Conservation (phyloP, 2,797 vertebrate species). For the Poecilia picta region DNA sequence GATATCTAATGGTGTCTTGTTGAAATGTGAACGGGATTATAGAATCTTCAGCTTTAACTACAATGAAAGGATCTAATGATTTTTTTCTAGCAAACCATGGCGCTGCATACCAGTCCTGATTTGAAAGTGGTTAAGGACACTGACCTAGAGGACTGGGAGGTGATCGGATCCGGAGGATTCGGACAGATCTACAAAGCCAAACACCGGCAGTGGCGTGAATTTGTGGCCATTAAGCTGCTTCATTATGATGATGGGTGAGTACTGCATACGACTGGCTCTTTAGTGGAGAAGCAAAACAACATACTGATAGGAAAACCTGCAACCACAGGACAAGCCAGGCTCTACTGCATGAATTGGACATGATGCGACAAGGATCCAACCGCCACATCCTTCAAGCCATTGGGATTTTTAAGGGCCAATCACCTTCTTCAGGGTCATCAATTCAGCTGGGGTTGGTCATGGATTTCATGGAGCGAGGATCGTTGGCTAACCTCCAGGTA, state of each 20-base stretch:
- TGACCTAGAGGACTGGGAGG: conserved; percentile 54
- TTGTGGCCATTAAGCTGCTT: conserved; percentile 79
- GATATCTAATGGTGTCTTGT: neutral
- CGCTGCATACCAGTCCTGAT: neutral
- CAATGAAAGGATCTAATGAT: neutral
- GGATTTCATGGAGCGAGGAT: conserved; percentile 82
- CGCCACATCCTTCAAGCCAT: conserved; percentile 72
- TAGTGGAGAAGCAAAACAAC: neutral
- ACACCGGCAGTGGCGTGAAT: conserved; percentile 54
- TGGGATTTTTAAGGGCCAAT: conserved; percentile 67
- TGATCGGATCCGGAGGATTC: conserved; percentile 75
- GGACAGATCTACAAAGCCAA: conserved; percentile 73
- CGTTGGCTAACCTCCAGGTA: conserved; percentile 70
- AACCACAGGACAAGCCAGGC: conserved; percentile 36
- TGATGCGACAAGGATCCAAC: conserved; percentile 73
- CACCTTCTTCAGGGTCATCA: neutral
- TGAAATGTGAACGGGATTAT: neutral
- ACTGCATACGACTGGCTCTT: no score
- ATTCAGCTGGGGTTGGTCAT: conserved; percentile 77
- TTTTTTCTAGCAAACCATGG: conserved; percentile 63
- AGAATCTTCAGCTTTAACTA: neutral
- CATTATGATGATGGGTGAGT: conserved; percentile 68
- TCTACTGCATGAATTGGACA: conserved; percentile 66
- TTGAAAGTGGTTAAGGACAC: conserved; percentile 32
- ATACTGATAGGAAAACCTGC: conserved; percentile 10